Evolutionary conservation across 2,113 vertebrate genomes (phyloP).

Genomic region (Ctenodactylus gundi): DNA sequence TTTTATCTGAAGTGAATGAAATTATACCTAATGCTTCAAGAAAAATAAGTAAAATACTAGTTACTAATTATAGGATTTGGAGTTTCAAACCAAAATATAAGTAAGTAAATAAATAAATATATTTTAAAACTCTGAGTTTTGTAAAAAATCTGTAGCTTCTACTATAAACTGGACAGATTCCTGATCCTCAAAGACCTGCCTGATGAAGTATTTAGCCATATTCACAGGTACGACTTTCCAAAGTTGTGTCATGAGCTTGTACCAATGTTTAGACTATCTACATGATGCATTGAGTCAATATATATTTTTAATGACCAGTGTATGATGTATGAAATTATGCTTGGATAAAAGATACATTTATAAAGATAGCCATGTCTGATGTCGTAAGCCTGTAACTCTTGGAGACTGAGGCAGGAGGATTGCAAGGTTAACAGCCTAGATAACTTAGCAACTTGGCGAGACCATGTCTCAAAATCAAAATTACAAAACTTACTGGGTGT

Average conservation of each 20-base stretch:
- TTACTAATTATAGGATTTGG: constrained; percentile 20
- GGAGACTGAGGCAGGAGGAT: no score
- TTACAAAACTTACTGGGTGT: no score
- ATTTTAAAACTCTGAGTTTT: neutral
- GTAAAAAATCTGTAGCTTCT: neutral
- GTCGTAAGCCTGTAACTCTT: no score
- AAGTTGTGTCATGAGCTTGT: neutral
- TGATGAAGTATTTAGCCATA: neutral
- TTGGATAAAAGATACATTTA: neutral
- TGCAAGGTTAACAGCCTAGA: no score
- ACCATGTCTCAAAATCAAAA: no score
- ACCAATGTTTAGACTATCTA: neutral
- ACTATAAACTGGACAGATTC: neutral
- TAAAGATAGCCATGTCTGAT: no score
- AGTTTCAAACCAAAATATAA: constrained; percentile 42
- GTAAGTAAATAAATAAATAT: no score
- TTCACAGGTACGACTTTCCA: neutral
- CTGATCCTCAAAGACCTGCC: neutral
- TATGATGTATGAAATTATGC: neutral
- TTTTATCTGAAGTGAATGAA: constrained; percentile 6
- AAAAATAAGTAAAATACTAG: neutral
- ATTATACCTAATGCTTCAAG: neutral
- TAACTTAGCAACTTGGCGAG: no score
- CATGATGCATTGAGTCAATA: neutral
- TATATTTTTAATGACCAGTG: neutral